Evolutionary conservation across 2,797 vertebrate genomes (phyloP).

Genomic region (Anguilla marmorata): DNA sequence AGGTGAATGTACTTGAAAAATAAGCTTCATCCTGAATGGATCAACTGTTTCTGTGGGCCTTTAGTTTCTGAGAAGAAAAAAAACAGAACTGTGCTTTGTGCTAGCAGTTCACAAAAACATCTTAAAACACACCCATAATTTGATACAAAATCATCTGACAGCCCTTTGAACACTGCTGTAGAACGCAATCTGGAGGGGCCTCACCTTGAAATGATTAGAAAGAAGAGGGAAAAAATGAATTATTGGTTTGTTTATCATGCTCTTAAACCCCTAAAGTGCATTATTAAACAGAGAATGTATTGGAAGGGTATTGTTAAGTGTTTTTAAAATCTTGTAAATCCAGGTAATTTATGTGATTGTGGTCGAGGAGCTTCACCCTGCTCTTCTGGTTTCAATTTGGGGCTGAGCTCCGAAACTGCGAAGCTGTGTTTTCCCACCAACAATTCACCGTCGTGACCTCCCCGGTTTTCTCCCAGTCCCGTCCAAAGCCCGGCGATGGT

Average conservation of each 20-base stretch:
- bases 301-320: constrained; percentile 94
- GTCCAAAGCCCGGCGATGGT: constrained; percentile 57
- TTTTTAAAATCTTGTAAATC: constrained; percentile 99
- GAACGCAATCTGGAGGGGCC: constrained; percentile 68
- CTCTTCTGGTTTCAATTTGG: constrained; percentile 92
- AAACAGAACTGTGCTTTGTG: constrained; percentile 55
- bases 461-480: constrained; percentile 61
- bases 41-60: constrained; percentile 41
- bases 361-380: constrained; percentile 75
- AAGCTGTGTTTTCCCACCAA: constrained; percentile 68
- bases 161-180: constrained; percentile 76
- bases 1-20: background rate
- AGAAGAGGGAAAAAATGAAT: constrained; percentile 74
- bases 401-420: constrained; percentile 75
- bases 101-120: constrained; percentile 66
- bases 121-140: constrained; percentile 62
- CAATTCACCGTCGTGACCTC: constrained; percentile 77
- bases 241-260: constrained; percentile 90
- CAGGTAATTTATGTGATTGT: constrained; percentile 89
- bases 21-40: background rate
- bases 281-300: constrained; percentile 90
- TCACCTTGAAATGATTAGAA: constrained; percentile 75
- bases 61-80: constrained; percentile 45
- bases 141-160: constrained; percentile 50
- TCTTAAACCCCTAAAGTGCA: constrained; percentile 89